A percentile compares a stretch with the other conserved stretches of the same genome.
Evolutionary conservation across 1,140 invertebrate genomes (phyloP).

Genomic region (Diorhabda carinulata): DNA sequence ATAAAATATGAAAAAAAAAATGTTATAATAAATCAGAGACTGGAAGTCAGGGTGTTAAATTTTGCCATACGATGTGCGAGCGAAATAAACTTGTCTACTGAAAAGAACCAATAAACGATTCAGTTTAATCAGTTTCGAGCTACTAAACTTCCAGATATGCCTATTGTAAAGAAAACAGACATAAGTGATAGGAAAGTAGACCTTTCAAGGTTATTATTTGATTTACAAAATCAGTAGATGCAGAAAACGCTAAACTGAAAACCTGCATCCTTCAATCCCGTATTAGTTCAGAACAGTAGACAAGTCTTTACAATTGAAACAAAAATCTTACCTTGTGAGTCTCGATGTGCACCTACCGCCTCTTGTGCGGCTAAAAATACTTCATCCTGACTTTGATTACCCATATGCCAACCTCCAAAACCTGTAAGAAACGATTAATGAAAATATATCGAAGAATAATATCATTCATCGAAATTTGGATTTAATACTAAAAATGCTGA

Average conservation of each 20-base stretch:
- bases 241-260: too few species aligned
- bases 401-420: slow-evolving; percentile 64
- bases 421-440: slow-evolving; percentile 41
- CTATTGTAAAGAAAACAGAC: too few species aligned
- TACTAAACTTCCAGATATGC: too few species aligned
- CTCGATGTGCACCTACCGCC: slow-evolving; percentile 65
- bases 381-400: slow-evolving; percentile 66
- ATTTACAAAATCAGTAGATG: too few species aligned
- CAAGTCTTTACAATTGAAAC: slow-evolving; percentile 41
- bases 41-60: slow-evolving; percentile 40
- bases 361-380: slow-evolving; percentile 69
- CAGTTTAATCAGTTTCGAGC: too few species aligned
- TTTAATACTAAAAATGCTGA: too few species aligned
- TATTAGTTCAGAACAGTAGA: slow-evolving; percentile 29
- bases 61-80: slow-evolving; percentile 42
- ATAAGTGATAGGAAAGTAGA: too few species aligned
- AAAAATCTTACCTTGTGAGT: slow-evolving; percentile 71
- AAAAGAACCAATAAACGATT: slow-evolving; percentile 19
- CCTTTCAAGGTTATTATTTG: too few species aligned
- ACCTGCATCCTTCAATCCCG: neutral
- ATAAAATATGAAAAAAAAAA: slow-evolving; percentile 30
- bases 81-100: slow-evolving; percentile 30
- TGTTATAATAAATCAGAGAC: slow-evolving; percentile 40
- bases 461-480: too few species aligned
- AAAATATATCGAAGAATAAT: neutral